These are phyloP conservation scores for Ptilorrhoa leucosticta DNA, from an alignment of 2,113 vertebrate species.

Conservation along the genomic window DNA sequence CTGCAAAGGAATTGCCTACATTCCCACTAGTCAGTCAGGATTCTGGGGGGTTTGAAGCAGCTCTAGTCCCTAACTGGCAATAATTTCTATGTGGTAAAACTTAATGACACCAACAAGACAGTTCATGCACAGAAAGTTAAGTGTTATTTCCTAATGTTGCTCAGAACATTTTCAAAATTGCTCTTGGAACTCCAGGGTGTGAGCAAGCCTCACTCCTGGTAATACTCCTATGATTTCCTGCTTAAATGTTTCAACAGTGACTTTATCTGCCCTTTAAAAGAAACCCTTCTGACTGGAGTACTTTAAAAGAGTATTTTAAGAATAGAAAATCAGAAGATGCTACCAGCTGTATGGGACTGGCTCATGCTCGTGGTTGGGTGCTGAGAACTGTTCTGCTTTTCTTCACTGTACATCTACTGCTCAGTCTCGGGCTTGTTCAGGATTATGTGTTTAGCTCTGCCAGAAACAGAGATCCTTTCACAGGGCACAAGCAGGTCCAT, in stretches of 20 bases:
- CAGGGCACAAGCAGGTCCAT: not conserved
- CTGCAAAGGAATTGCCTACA: not conserved
- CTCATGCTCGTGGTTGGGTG: accelerated
- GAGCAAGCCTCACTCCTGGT: not conserved
- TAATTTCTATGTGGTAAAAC: not conserved
- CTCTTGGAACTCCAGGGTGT: not conserved
- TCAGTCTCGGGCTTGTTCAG: not conserved
- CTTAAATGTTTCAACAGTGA: not conserved
- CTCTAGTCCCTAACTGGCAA: not conserved
- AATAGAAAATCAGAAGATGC: not conserved
- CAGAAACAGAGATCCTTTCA: not conserved
- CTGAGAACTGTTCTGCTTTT: not conserved
- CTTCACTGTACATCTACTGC: not conserved
- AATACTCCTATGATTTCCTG: not conserved
- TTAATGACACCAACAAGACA: conserved; percentile 14
- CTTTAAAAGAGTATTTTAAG: not conserved
- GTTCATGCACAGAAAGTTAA: not conserved
- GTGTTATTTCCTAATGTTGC: not conserved
- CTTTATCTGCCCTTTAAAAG: not conserved
- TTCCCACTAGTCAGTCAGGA: not conserved
- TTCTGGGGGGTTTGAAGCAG: not conserved
- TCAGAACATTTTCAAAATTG: not conserved
- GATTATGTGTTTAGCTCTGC: not conserved
- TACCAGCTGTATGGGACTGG: not conserved
- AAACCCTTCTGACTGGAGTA: not conserved